These are phyloP conservation scores for Isichthys henryi DNA, from an alignment of 2,113 vertebrate species.

Conservation along the genomic window DNA sequence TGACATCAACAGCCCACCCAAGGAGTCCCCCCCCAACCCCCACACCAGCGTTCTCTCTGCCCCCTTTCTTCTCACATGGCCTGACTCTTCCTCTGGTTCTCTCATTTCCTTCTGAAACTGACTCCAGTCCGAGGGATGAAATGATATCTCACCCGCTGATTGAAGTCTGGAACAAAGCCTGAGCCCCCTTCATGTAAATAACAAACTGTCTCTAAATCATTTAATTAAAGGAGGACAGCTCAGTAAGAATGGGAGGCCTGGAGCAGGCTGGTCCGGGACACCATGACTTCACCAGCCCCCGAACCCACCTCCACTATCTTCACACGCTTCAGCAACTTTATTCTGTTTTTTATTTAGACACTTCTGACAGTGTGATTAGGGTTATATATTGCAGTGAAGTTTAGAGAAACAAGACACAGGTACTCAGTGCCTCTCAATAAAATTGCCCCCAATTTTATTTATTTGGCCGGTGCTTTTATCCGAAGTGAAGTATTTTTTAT, in stretches of 20 bases:
- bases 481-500: not conserved
- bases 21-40: constrained; percentile 42
- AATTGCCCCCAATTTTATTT: not conserved
- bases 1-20: constrained; percentile 70
- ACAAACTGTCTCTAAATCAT: constrained; percentile 13
- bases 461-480: not conserved
- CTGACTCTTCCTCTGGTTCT: constrained; percentile 30
- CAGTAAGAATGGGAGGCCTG: not conserved
- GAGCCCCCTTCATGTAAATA: constrained; percentile 31
- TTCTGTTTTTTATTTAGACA: not conserved
- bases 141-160: constrained; percentile 25
- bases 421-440: not conserved
- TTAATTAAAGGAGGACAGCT: not conserved
- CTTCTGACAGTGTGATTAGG: not conserved
- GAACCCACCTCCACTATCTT: not conserved
- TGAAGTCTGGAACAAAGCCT: constrained; percentile 18
- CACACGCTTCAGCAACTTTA: not conserved
- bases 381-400: not conserved
- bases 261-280: not conserved
- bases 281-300: not conserved
- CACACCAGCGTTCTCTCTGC: constrained; percentile 41
- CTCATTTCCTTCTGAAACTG: constrained; percentile 34
- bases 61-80: constrained; percentile 23
- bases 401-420: not conserved
- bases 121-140: constrained; percentile 17